phyloP scores from a whole-genome alignment of 2,113 vertebrate genomes.

The Centrocercus urophasianus region DNA sequence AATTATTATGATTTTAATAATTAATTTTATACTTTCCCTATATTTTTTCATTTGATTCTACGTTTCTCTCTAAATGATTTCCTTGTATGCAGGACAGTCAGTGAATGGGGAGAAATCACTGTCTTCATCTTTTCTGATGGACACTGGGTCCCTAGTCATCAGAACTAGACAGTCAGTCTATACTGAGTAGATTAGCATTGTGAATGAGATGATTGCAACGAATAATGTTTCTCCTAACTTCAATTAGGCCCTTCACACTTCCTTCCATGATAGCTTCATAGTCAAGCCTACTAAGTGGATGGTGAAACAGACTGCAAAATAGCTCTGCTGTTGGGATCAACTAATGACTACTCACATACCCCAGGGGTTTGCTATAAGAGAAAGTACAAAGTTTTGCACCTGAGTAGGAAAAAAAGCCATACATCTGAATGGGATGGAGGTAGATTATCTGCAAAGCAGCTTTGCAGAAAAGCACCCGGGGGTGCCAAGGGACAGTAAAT shows the following conservation, averaged over 20 bases:
- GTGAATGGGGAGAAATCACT: not conserved
- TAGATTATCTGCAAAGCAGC: not conserved
- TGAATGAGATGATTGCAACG: not conserved
- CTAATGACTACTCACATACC: not conserved
- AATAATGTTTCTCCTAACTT: not conserved
- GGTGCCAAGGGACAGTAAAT: not conserved
- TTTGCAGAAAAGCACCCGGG: not conserved
- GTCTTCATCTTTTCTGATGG: not conserved
- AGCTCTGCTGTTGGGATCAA: not conserved
- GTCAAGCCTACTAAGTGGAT: not conserved
- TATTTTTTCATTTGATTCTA: not conserved
- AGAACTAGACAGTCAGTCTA: not conserved
- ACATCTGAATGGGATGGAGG: not conserved
- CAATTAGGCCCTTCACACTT: not conserved
- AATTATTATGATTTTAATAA: not conserved
- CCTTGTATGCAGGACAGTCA: not conserved
- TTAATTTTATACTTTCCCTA: not conserved
- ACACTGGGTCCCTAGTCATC: not conserved
- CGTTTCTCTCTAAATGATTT: not conserved
- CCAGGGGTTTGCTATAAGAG: not conserved
- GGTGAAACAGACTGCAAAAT: not conserved
- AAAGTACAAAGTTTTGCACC: not conserved
- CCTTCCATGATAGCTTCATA: not conserved
- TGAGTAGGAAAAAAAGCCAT: not conserved
- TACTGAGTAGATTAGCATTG: not conserved